Evolutionary conservation across 2,888 invertebrate species (phyloP).

Genomic region (Drosophila imparisetae): DNA sequence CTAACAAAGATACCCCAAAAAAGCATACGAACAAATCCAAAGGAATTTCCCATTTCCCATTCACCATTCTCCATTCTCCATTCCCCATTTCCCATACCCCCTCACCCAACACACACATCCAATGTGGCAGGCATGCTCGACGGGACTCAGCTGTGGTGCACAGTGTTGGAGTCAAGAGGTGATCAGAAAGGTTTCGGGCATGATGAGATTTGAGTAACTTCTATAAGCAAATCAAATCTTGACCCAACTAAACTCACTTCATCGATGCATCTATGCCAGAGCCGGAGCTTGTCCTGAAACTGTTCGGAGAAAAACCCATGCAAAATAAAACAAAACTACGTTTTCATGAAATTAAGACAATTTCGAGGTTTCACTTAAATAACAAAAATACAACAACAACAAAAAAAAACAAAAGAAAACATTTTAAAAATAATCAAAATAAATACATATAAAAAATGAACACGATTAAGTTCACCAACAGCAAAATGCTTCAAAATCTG

Average conservation of each 20-base stretch:
- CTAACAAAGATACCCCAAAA: slow-evolving; percentile 50
- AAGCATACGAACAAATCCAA: slow-evolving; percentile 43
- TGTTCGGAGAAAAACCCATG: slow-evolving; percentile 21
- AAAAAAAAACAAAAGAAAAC: slow-evolving; percentile 6
- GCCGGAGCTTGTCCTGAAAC: slow-evolving; percentile 18
- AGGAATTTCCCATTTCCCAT: slow-evolving; percentile 40
- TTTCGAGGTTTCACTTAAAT: slow-evolving; percentile 82
- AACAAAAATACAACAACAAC: slow-evolving; percentile 51
- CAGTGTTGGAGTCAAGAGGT: background rate
- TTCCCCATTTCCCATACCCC: slow-evolving; percentile 5
- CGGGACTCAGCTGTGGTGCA: slow-evolving; percentile 1
- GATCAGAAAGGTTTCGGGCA: slow-evolving; percentile 41
- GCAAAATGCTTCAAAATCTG: slow-evolving; percentile 30
- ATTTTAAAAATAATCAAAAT: slow-evolving; percentile 30
- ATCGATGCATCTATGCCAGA: background rate
- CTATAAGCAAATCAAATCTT: slow-evolving; percentile 15
- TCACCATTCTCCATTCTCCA: background rate
- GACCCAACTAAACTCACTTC: slow-evolving; percentile 13
- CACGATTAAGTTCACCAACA: slow-evolving; percentile 4
- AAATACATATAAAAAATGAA: slow-evolving; percentile 28
- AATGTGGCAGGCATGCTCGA: slow-evolving; percentile 7
- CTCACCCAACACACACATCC: slow-evolving; percentile 14
- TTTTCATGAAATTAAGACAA: slow-evolving; percentile 82
- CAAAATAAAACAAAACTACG: slow-evolving; percentile 57
- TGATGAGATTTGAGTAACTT: slow-evolving; percentile 18